Evolutionary conservation across 2,888 invertebrate genomes (phyloP), one percentile per base, ranked within the genome.

Genomic region (Pollenia amentaria): DNA sequence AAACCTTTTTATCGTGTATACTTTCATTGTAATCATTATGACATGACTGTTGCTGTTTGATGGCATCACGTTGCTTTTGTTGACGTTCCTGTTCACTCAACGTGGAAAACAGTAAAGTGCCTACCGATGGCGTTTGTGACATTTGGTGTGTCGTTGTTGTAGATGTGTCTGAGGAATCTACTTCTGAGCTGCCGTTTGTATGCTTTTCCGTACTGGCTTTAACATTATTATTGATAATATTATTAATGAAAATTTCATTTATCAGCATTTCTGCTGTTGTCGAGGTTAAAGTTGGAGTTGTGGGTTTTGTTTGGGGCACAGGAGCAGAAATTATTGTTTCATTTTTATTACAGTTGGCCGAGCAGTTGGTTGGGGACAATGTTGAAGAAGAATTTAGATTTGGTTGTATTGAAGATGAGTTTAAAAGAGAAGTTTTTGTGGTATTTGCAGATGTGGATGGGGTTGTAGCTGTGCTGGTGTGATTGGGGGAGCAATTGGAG

Each of bases 201-300:
- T 77, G 80, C 18, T 77, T 87, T 64, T 85, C 84, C 55, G 69
- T 12, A 60, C 62, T 86, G 18, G 51, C 65, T 76, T 84, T 88
- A 40, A 88, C 88, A 89, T 92, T 92, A 80, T 91, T 91, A 89
- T 92, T 92, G 79, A 92, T 93, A 62, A 92, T 92, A 84, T 92
- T 93, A 89, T 92, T 92, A 88, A 92, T 93, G 89, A 92, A 92
- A 73, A 92, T 92, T 89, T 92, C 93, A 90, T 93, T 92, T 87
- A 93, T 93, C 87, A 92, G 90, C 89, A 92, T 93, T 90, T 93
- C 93, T 76, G 92, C 93, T 67, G 92, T 92, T 60, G 92, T 92
- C 75, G 90, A 90, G 48, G 89, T 89, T 87, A 91, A 88, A 87
- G 90, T 89, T 76, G 91, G 89, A 51, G 89, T 89, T 48, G 87